Conservation (phyloP, 2,797 vertebrate species). For the Loris lydekkerianus region DNA sequence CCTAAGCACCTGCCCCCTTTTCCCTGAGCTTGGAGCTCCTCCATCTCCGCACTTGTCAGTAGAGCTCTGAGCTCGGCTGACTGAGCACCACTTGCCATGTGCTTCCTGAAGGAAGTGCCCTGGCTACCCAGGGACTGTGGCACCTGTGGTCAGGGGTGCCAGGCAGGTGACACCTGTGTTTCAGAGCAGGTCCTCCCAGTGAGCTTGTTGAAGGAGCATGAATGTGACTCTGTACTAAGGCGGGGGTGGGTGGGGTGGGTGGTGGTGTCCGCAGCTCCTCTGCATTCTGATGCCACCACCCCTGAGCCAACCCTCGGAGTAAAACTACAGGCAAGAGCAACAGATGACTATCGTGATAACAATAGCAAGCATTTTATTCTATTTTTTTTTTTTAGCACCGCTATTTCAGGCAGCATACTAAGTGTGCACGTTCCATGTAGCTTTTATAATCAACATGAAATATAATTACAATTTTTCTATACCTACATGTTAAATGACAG, state of each 20-base stretch:
- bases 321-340: neutral
- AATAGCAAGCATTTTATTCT: neutral
- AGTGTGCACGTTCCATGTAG: no score
- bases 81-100: neutral
- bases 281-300: fast-evolving
- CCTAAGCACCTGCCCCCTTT: no score
- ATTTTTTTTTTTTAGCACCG: neutral
- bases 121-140: fast-evolving
- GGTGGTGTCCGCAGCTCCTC: no score
- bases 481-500: neutral
- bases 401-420: neutral
- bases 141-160: no score
- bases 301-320: neutral
- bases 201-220: neutral
- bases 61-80: fast-evolving
- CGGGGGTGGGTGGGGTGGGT: no score
- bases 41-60: neutral
- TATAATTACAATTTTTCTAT: neutral
- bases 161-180: neutral
- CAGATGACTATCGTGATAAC: neutral
- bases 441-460: neutral
- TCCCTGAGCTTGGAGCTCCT: neutral
- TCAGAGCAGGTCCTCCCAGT: neutral
- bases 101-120: neutral
- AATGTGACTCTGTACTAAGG: neutral